Conservation (phyloP, 2,797 vertebrate genomes). For the Vespertilio murinus region DNA sequence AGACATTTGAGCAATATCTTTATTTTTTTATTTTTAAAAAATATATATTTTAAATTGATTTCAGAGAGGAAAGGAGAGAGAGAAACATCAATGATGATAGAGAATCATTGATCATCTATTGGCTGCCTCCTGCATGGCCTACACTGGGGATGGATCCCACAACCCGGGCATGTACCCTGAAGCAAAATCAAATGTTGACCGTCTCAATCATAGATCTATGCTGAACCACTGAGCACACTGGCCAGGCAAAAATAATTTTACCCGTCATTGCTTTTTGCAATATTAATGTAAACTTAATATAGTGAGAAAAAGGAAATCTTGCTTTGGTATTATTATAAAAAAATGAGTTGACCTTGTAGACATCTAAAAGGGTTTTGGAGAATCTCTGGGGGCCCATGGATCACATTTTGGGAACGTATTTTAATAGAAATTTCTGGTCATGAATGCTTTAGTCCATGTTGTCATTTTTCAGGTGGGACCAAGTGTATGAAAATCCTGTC, state of each 20-base stretch:
- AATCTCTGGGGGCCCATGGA: neutral
- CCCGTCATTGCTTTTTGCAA: neutral
- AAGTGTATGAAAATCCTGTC: neutral
- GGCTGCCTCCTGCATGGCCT: too few species aligned
- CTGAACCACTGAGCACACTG: too few species aligned
- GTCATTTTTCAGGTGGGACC: neutral
- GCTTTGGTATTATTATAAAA: conserved; percentile 4
- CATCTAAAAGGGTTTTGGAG: neutral
- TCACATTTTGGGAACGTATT: neutral
- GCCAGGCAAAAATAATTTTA: too few species aligned
- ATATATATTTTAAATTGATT: too few species aligned
- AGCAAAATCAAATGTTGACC: too few species aligned
- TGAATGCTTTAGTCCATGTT: neutral
- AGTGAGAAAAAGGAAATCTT: neutral
- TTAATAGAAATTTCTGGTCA: neutral
- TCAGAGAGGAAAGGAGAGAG: too few species aligned
- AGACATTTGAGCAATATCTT: neutral
- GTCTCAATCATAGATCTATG: too few species aligned
- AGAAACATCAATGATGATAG: too few species aligned
- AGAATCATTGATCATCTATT: too few species aligned
- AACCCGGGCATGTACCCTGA: too few species aligned
- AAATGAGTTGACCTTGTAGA: neutral
- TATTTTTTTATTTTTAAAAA: neutral
- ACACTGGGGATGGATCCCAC: too few species aligned
- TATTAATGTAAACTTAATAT: neutral